Conservation (phyloP, 1,140 invertebrate genomes). For the Meloidogyne floridensis region DNA sequence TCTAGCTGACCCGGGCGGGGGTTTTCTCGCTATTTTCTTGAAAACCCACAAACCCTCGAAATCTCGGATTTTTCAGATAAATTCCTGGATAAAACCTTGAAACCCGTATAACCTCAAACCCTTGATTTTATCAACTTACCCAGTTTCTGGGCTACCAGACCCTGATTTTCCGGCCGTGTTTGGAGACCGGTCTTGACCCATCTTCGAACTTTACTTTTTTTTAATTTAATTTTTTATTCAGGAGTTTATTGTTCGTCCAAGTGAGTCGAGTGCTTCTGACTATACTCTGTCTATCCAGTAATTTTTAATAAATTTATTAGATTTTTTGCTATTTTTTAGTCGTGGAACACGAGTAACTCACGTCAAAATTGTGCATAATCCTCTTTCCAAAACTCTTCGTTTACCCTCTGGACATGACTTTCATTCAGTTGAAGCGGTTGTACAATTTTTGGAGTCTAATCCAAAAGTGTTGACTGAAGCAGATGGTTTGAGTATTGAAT, state of each 20-base stretch:
- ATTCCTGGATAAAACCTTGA: too few species aligned
- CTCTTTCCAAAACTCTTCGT: conserved; percentile 31
- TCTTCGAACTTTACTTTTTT: neutral
- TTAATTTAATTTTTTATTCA: conserved; percentile 15
- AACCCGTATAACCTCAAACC: too few species aligned
- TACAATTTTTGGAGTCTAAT: conserved; percentile 35
- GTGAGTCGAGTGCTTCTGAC: conserved; percentile 46
- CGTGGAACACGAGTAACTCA: conserved; percentile 51
- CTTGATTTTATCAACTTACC: too few species aligned
- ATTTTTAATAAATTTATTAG: neutral
- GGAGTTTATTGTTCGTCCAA: conserved; percentile 47
- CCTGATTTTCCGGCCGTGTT: too few species aligned
- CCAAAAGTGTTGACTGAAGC: conserved; percentile 40
- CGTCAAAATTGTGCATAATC: conserved; percentile 43
- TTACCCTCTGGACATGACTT: conserved; percentile 56
- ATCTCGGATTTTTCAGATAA: too few species aligned
- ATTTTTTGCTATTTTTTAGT: conserved; percentile 30
- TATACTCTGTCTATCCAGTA: conserved; percentile 53
- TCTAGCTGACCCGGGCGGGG: too few species aligned
- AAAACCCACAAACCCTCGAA: too few species aligned
- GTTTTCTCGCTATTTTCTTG: too few species aligned
- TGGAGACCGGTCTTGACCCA: too few species aligned
- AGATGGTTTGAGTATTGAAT: conserved; percentile 43
- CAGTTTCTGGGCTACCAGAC: too few species aligned
- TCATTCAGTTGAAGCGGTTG: conserved; percentile 28